Evolutionary conservation across 2,888 invertebrate genomes (phyloP).

Genomic region (Cosmia trapezina): DNA sequence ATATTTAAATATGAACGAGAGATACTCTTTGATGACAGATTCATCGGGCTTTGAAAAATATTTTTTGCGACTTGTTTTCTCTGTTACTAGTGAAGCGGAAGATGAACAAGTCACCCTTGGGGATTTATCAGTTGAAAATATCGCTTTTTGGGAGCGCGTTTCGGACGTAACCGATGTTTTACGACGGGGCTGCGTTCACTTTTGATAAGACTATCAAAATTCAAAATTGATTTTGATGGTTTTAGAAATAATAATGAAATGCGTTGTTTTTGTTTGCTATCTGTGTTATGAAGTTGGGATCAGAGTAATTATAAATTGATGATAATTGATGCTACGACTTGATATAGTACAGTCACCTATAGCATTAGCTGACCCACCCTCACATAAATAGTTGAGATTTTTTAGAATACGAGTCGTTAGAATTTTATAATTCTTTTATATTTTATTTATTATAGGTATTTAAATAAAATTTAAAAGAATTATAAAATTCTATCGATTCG

Average conservation of each 20-base stretch:
- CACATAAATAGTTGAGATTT: too few species aligned
- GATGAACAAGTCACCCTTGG: conserved; percentile 73
- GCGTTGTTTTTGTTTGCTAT: conserved; percentile 18
- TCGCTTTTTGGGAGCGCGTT: conserved; percentile 53
- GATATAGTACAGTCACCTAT: too few species aligned
- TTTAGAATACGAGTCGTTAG: too few species aligned
- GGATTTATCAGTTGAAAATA: conserved; percentile 72
- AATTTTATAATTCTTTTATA: too few species aligned
- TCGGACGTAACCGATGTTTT: conserved; percentile 46
- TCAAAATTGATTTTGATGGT: conserved; percentile 23
- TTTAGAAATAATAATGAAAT: conserved; percentile 21
- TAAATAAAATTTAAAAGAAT: too few species aligned
- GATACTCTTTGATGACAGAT: conserved; percentile 66
- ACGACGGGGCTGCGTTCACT: conserved; percentile 30
- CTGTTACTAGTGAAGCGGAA: conserved; percentile 69
- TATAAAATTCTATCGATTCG: too few species aligned
- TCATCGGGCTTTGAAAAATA: conserved; percentile 61
- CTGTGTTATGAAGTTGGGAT: neutral
- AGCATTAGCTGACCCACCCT: too few species aligned
- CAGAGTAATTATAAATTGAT: too few species aligned
- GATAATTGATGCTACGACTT: too few species aligned
- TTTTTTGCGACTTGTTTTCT: conserved; percentile 67
- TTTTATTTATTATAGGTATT: too few species aligned
- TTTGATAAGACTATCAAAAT: conserved; percentile 30
- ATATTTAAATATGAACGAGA: conserved; percentile 74